Evolutionary conservation across 2,888 invertebrate genomes (phyloP).

Genomic region (Diadromus collaris): DNA sequence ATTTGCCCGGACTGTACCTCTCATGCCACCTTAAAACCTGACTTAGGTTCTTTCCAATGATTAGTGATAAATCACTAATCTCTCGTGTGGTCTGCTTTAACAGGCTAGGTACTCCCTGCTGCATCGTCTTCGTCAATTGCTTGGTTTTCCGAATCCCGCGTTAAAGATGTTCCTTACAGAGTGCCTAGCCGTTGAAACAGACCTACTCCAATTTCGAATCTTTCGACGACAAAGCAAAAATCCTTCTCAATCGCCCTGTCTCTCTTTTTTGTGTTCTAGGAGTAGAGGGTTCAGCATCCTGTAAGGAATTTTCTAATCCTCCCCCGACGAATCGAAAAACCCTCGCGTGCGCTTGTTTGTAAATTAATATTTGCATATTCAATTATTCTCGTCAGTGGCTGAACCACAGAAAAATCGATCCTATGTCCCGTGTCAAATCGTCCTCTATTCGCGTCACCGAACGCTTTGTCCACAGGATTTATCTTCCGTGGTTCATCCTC

Average conservation of each 20-base stretch:
- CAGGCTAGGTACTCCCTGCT: slow-evolving; percentile 74
- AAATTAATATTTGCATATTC: slow-evolving; percentile 43
- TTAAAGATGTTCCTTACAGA: slow-evolving; percentile 74
- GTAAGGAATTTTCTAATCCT: slow-evolving; percentile 75
- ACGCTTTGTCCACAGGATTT: slow-evolving; percentile 12
- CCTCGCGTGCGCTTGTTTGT: slow-evolving; percentile 26
- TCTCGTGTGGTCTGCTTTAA: slow-evolving; percentile 70
- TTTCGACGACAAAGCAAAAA: neutral
- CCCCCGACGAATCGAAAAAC: slow-evolving; percentile 52
- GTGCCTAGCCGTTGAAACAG: slow-evolving; percentile 76
- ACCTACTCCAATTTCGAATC: slow-evolving; percentile 59
- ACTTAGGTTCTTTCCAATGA: no score
- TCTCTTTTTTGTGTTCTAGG: slow-evolving; percentile 76
- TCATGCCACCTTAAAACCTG: no score
- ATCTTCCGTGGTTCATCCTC: slow-evolving; percentile 30
- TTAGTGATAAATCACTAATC: slow-evolving; percentile 36
- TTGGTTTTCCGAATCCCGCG: slow-evolving; percentile 28
- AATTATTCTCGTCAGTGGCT: slow-evolving; percentile 3
- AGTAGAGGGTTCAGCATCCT: slow-evolving; percentile 77
- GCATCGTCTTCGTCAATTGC: slow-evolving; percentile 45
- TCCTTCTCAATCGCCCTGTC: slow-evolving; percentile 57
- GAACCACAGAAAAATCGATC: slow-evolving; percentile 47
- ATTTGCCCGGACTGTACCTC: no score
- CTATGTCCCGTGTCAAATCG: slow-evolving; percentile 14
- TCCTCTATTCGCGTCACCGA: slow-evolving; percentile 15